Evolutionary conservation across 1,140 invertebrate species (phyloP).

Genomic region (Brachystomella parvula): DNA sequence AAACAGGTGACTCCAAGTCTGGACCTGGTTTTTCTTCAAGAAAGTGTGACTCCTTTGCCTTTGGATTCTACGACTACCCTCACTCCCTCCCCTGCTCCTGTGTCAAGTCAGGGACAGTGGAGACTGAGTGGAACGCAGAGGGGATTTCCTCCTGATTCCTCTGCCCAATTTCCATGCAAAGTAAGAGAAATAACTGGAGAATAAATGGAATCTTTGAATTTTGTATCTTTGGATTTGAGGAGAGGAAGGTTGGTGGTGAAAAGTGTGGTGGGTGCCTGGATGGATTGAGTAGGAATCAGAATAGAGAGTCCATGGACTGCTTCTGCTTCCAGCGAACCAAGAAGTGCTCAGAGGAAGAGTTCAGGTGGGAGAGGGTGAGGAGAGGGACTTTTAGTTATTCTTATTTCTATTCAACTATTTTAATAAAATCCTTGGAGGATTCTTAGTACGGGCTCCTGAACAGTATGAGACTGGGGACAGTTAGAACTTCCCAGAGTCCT

Average conservation of each 20-base stretch:
- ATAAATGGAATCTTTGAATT: slow-evolving; percentile 13
- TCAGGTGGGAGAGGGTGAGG: slow-evolving; percentile 63
- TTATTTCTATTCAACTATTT: not conserved
- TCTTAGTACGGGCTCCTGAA: slow-evolving; percentile 51
- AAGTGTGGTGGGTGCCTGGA: slow-evolving; percentile 79
- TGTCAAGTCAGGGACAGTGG: slow-evolving; percentile 57
- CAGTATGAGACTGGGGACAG: slow-evolving; percentile 51
- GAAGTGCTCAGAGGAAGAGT: slow-evolving; percentile 64
- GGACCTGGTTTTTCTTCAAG: not conserved
- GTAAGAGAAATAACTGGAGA: slow-evolving; percentile 42
- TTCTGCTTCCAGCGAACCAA: slow-evolving; percentile 79
- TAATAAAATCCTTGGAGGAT: slow-evolving; percentile 4
- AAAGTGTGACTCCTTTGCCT: slow-evolving; percentile 69
- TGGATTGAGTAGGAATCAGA: slow-evolving; percentile 61
- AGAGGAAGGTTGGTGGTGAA: slow-evolving; percentile 68
- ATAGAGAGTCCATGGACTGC: slow-evolving; percentile 73
- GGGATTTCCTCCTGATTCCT: slow-evolving; percentile 54
- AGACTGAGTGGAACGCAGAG: slow-evolving; percentile 50
- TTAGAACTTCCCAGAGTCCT: slow-evolving; percentile 23
- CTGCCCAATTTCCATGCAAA: slow-evolving; percentile 81
- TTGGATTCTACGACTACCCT: slow-evolving; percentile 83
- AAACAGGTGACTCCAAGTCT: too few relatives aligned
- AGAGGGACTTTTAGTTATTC: not conserved
- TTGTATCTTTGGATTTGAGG: not conserved
- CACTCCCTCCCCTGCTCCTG: slow-evolving; percentile 76